phyloP scores from a whole-genome alignment of 2,888 invertebrate species.

The Archips crataeganus region DNA sequence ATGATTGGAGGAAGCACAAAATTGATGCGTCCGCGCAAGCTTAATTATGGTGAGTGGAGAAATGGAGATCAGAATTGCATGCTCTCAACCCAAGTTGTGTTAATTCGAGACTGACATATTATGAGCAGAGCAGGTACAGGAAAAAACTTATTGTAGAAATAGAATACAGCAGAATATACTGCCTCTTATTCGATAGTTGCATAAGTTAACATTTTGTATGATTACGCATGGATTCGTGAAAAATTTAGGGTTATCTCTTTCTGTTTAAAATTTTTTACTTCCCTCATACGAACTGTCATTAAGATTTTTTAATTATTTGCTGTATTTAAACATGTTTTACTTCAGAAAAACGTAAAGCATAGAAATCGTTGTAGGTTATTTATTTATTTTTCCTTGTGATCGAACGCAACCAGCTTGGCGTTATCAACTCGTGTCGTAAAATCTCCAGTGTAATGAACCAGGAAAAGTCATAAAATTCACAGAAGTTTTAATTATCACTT shows the following conservation, averaged over 20 bases:
- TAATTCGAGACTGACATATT: neutral
- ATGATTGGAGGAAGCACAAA: conserved; percentile 66
- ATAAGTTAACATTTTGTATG: too few species aligned
- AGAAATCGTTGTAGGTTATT: neutral
- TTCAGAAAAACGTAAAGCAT: neutral
- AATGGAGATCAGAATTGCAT: conserved; percentile 45
- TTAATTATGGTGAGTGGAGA: conserved; percentile 63
- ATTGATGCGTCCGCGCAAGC: conserved; percentile 69
- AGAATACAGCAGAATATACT: neutral
- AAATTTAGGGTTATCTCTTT: too few species aligned
- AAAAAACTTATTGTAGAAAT: neutral
- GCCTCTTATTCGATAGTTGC: too few species aligned
- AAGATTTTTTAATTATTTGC: too few species aligned
- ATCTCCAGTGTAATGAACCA: conserved; percentile 21
- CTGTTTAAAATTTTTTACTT: too few species aligned
- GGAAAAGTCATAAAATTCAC: conserved; percentile 24
- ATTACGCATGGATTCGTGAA: too few species aligned
- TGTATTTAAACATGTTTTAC: neutral
- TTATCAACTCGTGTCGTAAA: conserved; percentile 14
- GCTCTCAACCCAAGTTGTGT: neutral
- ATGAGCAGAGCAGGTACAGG: neutral
- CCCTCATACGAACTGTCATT: too few species aligned
- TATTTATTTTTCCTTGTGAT: neutral
- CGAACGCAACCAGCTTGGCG: conserved; percentile 37
- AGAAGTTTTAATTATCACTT: conserved; percentile 30